Evolutionary conservation across 92 coral and sea anemone species (phyloP).

Genomic region (Epizoanthus ramosus): DNA sequence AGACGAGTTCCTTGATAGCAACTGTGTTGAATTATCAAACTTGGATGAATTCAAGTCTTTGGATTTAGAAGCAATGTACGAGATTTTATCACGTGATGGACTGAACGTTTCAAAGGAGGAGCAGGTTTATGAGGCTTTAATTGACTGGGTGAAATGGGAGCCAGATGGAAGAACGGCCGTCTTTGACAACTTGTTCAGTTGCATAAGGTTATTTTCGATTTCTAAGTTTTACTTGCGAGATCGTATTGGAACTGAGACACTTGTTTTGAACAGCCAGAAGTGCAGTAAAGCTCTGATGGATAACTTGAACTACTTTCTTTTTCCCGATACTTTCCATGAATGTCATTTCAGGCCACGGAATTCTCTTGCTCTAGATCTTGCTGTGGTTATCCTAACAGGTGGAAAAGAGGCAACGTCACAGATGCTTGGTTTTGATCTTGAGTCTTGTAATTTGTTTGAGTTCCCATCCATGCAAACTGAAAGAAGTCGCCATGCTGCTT

Average conservation of each 20-base stretch:
- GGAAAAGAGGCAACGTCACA: conserved; percentile 8
- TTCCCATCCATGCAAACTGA: conserved; percentile 64
- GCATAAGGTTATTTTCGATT: conserved; percentile 73
- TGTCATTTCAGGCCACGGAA: conserved; percentile 54
- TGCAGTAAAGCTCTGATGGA: conserved; percentile 67
- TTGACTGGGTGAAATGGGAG: conserved; percentile 76
- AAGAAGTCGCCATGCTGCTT: conserved; percentile 75
- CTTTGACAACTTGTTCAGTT: conserved; percentile 69
- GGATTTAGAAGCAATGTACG: conserved; percentile 59
- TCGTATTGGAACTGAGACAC: conserved; percentile 53
- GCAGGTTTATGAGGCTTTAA: conserved; percentile 72
- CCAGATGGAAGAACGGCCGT: conserved; percentile 60
- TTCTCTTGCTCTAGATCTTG: conserved; percentile 65
- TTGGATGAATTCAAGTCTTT: conserved; percentile 68
- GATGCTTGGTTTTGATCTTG: too few relatives aligned
- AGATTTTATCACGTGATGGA: conserved; percentile 77
- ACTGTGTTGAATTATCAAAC: conserved; percentile 77
- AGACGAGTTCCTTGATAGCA: conserved; percentile 69
- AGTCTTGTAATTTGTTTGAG: conserved; percentile 38
- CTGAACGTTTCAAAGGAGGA: conserved; percentile 75
- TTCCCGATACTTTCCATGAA: conserved; percentile 17
- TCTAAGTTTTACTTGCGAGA: conserved; percentile 63
- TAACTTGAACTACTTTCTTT: conserved; percentile 45
- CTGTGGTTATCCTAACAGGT: conserved; percentile 69
- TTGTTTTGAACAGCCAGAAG: conserved; percentile 63